Percentiles rank a stretch among this genome's conserved stretches.
Conservation (phyloP, 2,113 vertebrate species). For the Rhea pennata region DNA sequence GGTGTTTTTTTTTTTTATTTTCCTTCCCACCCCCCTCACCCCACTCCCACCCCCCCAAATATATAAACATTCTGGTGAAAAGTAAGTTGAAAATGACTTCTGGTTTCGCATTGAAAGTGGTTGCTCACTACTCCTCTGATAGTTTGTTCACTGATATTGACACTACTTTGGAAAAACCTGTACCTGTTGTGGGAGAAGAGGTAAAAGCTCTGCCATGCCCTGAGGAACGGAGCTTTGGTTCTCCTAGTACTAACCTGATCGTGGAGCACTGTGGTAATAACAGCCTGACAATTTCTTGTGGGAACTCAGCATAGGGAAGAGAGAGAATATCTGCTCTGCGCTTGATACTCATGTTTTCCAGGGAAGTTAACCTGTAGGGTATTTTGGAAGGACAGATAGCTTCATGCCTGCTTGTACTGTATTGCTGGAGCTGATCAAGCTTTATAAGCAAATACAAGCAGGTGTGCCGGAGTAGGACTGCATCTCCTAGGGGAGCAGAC, state of each 20-base stretch:
- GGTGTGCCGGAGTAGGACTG: background rate
- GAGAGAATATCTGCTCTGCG: background rate
- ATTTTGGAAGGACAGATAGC: background rate
- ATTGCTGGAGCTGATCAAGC: background rate
- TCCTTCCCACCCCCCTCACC: background rate
- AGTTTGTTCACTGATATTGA: background rate
- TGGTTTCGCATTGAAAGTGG: background rate
- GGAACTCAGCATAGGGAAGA: background rate
- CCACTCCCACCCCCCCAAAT: background rate
- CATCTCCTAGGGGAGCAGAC: background rate
- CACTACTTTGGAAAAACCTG: background rate
- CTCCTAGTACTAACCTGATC: too few species aligned
- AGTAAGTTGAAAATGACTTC: background rate
- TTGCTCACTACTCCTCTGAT: background rate
- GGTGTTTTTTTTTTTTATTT: too few species aligned
- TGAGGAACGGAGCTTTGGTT: background rate
- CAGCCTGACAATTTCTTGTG: background rate
- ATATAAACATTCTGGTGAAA: background rate
- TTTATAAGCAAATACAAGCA: background rate
- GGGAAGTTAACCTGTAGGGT: background rate
- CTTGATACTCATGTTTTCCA: background rate
- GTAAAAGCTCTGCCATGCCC: background rate
- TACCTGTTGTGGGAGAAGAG: background rate
- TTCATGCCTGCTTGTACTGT: background rate
- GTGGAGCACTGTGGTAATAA: too few species aligned